phyloP scores from a whole-genome alignment of 2,113 vertebrate genomes.

The Platichthys stellatus region DNA sequence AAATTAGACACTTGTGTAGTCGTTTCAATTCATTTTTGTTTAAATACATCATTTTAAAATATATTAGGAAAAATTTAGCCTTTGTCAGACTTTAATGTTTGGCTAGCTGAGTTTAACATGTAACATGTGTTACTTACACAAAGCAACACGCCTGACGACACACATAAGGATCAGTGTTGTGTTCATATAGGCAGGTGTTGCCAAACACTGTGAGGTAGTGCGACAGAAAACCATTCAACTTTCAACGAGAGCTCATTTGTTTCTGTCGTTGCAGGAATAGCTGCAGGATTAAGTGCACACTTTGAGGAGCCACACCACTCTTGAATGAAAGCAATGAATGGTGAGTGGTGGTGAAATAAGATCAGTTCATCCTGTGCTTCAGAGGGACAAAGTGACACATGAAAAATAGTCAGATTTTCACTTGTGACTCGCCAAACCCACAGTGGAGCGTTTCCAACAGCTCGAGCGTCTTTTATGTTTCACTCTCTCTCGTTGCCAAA shows the following conservation, averaged over 20 bases:
- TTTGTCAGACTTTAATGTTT: not conserved
- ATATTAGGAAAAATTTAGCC: not conserved
- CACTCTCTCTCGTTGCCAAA: slow-evolving; percentile 31
- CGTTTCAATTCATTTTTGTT: not conserved
- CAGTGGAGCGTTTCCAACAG: slow-evolving; percentile 26
- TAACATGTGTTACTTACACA: not conserved
- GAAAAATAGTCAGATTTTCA: slow-evolving; percentile 44
- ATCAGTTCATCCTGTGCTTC: slow-evolving; percentile 23
- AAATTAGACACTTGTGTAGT: not conserved
- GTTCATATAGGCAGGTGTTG: not conserved
- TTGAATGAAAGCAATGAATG: slow-evolving; percentile 40
- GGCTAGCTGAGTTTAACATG: not conserved
- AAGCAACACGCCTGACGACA: not conserved
- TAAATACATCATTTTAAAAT: not conserved
- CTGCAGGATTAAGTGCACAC: not conserved
- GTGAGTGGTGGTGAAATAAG: slow-evolving; percentile 31
- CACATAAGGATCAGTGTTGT: slow-evolving; percentile 10
- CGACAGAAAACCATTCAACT: slow-evolving; percentile 20
- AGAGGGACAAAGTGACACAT: slow-evolving; percentile 37
- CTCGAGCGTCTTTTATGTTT: slow-evolving; percentile 15
- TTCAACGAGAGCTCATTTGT: slow-evolving; percentile 39
- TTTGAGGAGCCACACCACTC: slow-evolving; percentile 7
- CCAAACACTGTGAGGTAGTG: slow-evolving; percentile 13
- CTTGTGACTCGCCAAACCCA: slow-evolving; percentile 39
- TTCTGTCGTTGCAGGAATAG: slow-evolving; percentile 22